Percentiles rank a stretch among this genome's conserved stretches.
These are phyloP conservation scores for Recurvirostra avosetta DNA, from an alignment of 2,113 vertebrate genomes.

Conservation along the genomic window DNA sequence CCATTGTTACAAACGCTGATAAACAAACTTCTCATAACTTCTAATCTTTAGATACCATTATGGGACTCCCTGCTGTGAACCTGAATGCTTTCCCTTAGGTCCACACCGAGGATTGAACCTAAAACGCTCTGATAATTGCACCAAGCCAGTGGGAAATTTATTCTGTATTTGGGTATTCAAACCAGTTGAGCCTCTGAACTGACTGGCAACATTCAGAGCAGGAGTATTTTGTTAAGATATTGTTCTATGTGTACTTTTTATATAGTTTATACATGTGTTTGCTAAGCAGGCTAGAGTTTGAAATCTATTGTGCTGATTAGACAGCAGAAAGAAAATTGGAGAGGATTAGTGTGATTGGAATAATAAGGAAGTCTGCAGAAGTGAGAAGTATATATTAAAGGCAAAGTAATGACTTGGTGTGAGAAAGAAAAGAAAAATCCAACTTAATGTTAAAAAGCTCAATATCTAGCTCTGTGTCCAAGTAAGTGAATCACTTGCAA, in stretches of 20 bases:
- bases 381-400: not conserved
- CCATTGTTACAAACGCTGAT: not conserved
- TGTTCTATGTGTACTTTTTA: not conserved
- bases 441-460: not conserved
- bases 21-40: slow-evolving; percentile 10
- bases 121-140: not conserved
- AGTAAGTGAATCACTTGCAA: not conserved
- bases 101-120: not conserved
- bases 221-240: not conserved
- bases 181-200: not conserved
- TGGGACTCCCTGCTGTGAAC: not conserved
- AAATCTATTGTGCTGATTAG: not conserved
- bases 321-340: not conserved
- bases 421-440: not conserved
- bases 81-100: not conserved
- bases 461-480: not conserved
- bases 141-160: not conserved
- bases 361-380: not conserved
- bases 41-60: not conserved
- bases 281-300: not conserved
- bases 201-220: not conserved
- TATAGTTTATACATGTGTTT: not conserved
- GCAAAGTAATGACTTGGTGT: not conserved
- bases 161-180: not conserved
- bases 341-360: not conserved